A percentile compares a stretch with the other conserved stretches of the same genome.
Conservation (phyloP, 37 sponge, comb jelly and placozoan species). For the Spongilla lacustris region DNA sequence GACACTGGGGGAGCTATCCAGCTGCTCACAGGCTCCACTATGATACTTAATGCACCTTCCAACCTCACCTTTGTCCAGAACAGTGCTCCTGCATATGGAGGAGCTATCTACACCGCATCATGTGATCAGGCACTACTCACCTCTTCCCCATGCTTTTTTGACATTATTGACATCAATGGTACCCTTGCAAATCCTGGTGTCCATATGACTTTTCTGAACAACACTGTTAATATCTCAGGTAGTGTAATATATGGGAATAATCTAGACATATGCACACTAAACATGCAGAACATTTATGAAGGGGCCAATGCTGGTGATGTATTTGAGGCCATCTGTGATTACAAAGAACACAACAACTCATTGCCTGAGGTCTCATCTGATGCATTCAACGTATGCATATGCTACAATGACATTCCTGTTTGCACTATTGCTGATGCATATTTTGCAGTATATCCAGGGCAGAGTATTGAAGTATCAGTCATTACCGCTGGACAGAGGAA, state of each 20-base stretch:
- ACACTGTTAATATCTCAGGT: background rate
- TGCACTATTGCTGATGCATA: background rate
- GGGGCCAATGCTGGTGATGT: no score
- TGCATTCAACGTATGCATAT: conserved; percentile 21
- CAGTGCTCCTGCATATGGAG: background rate
- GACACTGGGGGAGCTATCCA: no score
- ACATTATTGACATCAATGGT: no score
- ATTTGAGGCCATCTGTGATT: background rate
- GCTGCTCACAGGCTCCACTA: background rate
- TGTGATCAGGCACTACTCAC: background rate
- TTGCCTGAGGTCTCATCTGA: conserved; percentile 7
- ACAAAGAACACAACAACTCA: background rate
- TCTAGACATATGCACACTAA: background rate
- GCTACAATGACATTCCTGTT: background rate
- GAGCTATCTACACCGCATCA: background rate
- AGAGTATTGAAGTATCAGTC: background rate
- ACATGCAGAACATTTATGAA: background rate
- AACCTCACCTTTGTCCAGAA: background rate
- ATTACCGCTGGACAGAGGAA: background rate
- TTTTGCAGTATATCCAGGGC: background rate
- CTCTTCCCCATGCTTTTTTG: no score
- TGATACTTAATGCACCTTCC: background rate
- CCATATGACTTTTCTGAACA: background rate
- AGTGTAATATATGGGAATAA: background rate
- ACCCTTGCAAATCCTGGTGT: background rate